phyloP scores from a whole-genome alignment of 2,797 vertebrate species.

The Halcyon badia region DNA sequence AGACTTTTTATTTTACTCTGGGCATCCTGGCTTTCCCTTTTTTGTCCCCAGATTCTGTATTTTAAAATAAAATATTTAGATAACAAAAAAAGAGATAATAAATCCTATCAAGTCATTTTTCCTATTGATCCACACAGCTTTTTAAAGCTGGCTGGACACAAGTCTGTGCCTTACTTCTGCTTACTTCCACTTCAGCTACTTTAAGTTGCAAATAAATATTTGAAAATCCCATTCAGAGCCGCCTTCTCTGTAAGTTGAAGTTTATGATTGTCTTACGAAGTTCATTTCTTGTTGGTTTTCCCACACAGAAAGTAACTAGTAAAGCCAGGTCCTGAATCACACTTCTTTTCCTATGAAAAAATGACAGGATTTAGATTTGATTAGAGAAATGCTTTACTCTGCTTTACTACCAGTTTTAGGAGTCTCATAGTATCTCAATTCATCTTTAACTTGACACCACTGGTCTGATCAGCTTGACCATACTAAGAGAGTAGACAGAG shows the following conservation, averaged over 20 bases:
- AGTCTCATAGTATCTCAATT: neutral
- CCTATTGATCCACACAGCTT: neutral
- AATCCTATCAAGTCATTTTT: neutral
- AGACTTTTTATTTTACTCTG: neutral
- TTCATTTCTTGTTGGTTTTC: neutral
- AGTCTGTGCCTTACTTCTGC: neutral
- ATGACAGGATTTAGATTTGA: neutral
- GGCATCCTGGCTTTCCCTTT: neutral
- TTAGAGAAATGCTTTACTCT: neutral
- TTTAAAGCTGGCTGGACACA: neutral
- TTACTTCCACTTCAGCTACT: neutral
- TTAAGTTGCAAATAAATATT: neutral
- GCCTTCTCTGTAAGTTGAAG: neutral
- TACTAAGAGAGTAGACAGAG: neutral
- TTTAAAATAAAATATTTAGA: neutral
- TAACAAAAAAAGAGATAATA: neutral
- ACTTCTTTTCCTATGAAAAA: neutral
- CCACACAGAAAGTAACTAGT: neutral
- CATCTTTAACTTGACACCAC: neutral
- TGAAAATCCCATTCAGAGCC: neutral
- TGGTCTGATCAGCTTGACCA: neutral
- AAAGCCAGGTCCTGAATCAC: neutral
- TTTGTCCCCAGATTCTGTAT: accelerated
- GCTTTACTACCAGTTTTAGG: neutral
- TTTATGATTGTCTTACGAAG: neutral